Evolutionary conservation across 2,888 invertebrate genomes (phyloP), one percentile per base, ranked within the genome.

Genomic region (Tricholauxania praeusta): DNA sequence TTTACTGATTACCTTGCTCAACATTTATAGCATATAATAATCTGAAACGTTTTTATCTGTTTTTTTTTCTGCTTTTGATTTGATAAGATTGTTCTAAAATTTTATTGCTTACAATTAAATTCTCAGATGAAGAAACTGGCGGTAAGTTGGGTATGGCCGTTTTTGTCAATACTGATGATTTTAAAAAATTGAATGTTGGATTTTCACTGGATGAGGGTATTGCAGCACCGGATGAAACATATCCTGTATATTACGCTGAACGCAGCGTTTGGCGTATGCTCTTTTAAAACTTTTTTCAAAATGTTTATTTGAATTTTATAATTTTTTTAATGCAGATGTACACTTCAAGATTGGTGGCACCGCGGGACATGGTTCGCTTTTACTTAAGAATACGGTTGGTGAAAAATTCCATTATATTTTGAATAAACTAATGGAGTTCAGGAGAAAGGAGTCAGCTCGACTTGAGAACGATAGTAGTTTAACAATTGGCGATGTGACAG

Each of bases 141-240:
- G 92, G 94, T 3, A 80, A 85, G 3, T 86, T 90, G 22, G 95
- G 95, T 28, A 94, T 96, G 94, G 85, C 87, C 28, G 83, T 87
- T 19, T 93, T 95, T 83, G 89, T 93, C 0, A 86, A 90, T 65
- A 90, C 91, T 0, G 87, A 90, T 1, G 91, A 92, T 48, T 96
- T 95, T 82, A 90, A 90, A 78, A 87, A 88, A 3, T 85, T 96
- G 28, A 95, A 95, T 80, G 87, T 95, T 63, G 95, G 94, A 0
- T 93, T 95, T 81, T 91, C 91, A 0, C 82, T 96, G 66, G 96
- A 96, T 82, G 96, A 96, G 87, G 94, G 95, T 48, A 91, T 94
- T 87, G 93, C 94, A 0, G 92, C 90, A 79, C 90, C 91, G 0
- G 89, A 88, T 66, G 91, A 94, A 22, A 90, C 90, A 52, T 94